A percentile compares a stretch with the other conserved stretches of the same genome.
phyloP scores from a whole-genome alignment of 2,113 vertebrate genomes.

The Xiphophorus hellerii region DNA sequence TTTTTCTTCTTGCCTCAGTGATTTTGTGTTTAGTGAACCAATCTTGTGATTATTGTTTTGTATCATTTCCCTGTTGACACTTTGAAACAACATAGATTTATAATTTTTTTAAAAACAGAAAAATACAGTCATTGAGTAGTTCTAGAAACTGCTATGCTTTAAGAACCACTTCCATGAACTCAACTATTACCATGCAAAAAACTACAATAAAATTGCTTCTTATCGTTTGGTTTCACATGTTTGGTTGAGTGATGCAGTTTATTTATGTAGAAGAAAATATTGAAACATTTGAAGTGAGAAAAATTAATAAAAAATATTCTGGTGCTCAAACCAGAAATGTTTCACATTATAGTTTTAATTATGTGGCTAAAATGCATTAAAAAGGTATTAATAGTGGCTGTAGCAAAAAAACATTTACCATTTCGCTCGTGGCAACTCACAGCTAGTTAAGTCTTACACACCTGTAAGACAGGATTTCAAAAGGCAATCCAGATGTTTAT shows the following conservation, averaged over 20 bases:
- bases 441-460: not conserved
- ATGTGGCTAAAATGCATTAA: not conserved
- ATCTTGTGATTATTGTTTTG: no score
- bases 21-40: no score
- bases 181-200: no score
- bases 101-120: no score
- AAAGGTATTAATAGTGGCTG: not conserved
- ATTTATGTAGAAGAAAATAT: not conserved
- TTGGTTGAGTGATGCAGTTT: not conserved
- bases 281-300: not conserved
- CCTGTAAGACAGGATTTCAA: no score
- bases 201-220: not conserved
- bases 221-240: not conserved
- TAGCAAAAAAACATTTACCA: not conserved
- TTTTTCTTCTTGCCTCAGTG: no score
- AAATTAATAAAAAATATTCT: not conserved
- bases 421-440: not conserved
- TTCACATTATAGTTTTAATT: not conserved
- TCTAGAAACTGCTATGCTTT: no score
- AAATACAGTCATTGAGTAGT: no score
- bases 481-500: no score
- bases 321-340: not conserved
- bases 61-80: no score
- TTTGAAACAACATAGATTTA: no score
- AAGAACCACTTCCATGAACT: no score